Evolutionary conservation across 2,113 vertebrate genomes (phyloP), one percentile per base, ranked within the genome.

Genomic region (Euleptes europaea): DNA sequence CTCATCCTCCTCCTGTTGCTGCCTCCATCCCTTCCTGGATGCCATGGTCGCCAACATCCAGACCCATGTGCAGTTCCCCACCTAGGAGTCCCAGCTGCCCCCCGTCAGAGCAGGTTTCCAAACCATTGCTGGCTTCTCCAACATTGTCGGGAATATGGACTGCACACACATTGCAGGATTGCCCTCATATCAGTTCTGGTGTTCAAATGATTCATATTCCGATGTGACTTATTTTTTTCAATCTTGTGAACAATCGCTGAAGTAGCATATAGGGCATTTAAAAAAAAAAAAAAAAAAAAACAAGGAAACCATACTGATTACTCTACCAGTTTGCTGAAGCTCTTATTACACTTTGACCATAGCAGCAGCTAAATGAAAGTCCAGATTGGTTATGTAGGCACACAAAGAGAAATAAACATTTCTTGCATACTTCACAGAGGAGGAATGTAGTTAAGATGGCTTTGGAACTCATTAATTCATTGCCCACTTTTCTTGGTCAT

Each of bases 311-410:
- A 42, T 33, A 60, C 38, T 95, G 94, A 95, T 94, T 95, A 89
- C 94, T 91, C 92, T 95, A 89, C 91, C 92, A 93, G 93, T 13
- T 89, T 78, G 86, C 80, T 92, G 12, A n/a, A 19, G 47, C 84
- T 94, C 87, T 88, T 47, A 11, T 94, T 95, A 96, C 94, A 90
- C n/a, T 93, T 63, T 40, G 70, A 80, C 88, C 86, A 70, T 81
- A 89, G 80, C 71, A 87, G 90, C 83, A 92, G 90, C 85, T 95
- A 89, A 96, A 93, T 92, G 90, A 92, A 95, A 96, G 94, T 94
- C 94, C 95, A 96, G 95, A 94, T 88, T 28, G 44, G 63, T n/a
- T 87, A 73, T 88, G 90, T 84, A 92, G 93, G 83, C 82, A 89
- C 80, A 93, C 42, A 65, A 91, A 94, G 93, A 94, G 84, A 85